These are phyloP conservation scores for Ichneumoninae sp. DNA, from an alignment of 2,888 invertebrate species.

Conservation along the genomic window DNA sequence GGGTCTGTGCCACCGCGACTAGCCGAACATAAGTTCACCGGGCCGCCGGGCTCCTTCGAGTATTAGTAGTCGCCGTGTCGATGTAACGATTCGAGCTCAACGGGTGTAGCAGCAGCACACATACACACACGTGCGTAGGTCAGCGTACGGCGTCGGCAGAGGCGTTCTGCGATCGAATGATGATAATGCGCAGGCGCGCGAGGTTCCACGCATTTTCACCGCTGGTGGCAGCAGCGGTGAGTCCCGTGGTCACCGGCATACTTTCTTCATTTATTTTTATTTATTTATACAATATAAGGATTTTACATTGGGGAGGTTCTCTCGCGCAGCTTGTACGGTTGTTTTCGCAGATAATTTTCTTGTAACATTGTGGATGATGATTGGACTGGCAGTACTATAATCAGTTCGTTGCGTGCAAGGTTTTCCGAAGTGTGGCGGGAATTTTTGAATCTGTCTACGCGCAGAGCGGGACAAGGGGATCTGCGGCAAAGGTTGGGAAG, in stretches of 20 bases:
- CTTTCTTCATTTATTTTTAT: neutral
- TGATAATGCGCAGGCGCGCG: conserved; percentile 13
- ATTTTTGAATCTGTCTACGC: neutral
- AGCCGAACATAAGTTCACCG: conserved; percentile 41
- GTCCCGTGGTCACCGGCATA: conserved; percentile 9
- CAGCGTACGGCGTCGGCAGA: conserved; percentile 10
- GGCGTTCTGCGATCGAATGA: conserved; percentile 19
- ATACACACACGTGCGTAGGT: neutral
- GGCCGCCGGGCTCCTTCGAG: conserved; percentile 39
- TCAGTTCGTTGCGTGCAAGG: neutral
- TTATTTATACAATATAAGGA: neutral
- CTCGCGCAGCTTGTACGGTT: too few relatives aligned
- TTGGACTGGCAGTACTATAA: neutral
- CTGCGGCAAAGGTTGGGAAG: neutral
- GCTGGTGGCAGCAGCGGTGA: neutral
- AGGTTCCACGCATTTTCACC: neutral
- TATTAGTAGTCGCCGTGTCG: conserved; percentile 2
- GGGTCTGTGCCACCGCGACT: conserved; percentile 36
- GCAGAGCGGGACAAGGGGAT: neutral
- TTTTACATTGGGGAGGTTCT: neutral
- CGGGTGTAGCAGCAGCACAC: neutral
- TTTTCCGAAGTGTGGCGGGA: neutral
- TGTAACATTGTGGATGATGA: too few relatives aligned
- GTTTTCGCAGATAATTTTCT: neutral
- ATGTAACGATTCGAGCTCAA: conserved; percentile 2